Evolutionary conservation across 2,113 vertebrate species (phyloP), one percentile per base, ranked within the genome.

Genomic region (Blennius ocellaris): DNA sequence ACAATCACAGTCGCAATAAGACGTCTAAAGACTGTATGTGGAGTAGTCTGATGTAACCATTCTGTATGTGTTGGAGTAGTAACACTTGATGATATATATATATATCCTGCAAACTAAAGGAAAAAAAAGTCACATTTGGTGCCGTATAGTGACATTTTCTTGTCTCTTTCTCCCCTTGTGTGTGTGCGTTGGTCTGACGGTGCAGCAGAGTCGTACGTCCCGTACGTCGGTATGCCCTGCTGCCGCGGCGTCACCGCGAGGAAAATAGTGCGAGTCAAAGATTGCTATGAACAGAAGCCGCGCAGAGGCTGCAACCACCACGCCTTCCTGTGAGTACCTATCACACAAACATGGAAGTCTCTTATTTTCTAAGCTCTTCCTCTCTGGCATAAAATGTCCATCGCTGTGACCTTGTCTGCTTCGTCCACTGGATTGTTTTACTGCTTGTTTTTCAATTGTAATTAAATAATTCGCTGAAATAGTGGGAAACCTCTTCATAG

Each of bases 321-420:
- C 7, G 85, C 83, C 41, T 83, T 75, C 55, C 4, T 77, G 88
- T 90, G 60, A 84, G 83, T 36, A 40, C 11, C 21, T 2, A 30
- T 30, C 21, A 30, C 21, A 30, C 21, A 30, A 30, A n/a, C n/a
- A n/a, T n/a, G n/a, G n/a, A n/a, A 30, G 21, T 30, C 21, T 30
- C 2, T 30, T 12, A 10, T 45, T 45, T 10, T 48, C 45, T n/a
- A 48, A 48, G 6, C 45, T 14, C 14, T n/a, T 5, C 7, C 11
- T 15, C 3, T 3, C 3, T 3, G 45, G 6, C n/a, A n/a, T n/a
- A n/a, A n/a, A n/a, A n/a, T n/a, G n/a, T 48, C 0, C n/a, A 11
- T 45, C 3, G 3, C 0, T 12, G 3, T 45, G 43, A 45, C 43
- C 11, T 10, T 3, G 43, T 30, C 21, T 30, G 21, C 21, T 30